Evolutionary conservation across 2,113 vertebrate genomes (phyloP).

Genomic region (Thermophis baileyi): DNA sequence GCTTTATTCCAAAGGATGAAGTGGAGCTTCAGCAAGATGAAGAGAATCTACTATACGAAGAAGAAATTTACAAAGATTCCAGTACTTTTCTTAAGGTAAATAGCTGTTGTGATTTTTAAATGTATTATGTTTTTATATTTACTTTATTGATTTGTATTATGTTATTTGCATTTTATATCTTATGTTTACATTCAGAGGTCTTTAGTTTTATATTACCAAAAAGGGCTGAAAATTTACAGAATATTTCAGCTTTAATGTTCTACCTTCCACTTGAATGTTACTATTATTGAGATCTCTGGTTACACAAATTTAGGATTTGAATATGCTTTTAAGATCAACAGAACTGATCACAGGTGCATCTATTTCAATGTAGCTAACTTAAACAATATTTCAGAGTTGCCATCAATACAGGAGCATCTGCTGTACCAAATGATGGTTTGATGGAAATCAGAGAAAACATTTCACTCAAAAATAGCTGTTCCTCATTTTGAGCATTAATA

Average conservation of each 20-base stretch:
- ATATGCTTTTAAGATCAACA: not conserved
- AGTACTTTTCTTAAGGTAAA: constrained; percentile 96
- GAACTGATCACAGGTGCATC: not conserved
- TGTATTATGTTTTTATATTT: not conserved
- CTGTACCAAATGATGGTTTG: not conserved
- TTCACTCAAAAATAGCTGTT: not conserved
- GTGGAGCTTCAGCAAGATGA: constrained; percentile 87
- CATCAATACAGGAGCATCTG: not conserved
- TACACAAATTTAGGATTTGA: not conserved
- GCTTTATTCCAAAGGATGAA: constrained; percentile 80
- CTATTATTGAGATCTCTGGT: constrained; percentile 9
- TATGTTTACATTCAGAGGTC: not conserved
- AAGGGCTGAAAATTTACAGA: not conserved
- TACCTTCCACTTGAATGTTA: not conserved
- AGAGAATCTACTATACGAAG: constrained; percentile 88
- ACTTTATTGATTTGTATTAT: not conserved
- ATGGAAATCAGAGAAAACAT: not conserved
- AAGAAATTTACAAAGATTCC: constrained; percentile 96
- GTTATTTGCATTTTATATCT: not conserved
- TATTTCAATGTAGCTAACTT: not conserved
- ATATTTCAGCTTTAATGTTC: not conserved
- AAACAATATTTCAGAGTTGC: not conserved
- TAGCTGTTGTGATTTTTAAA: not conserved
- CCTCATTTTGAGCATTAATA: not conserved
- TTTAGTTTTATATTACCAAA: not conserved